Evolutionary conservation across 2,113 vertebrate species (phyloP), one percentile per base, ranked within the genome.

Genomic region (Nestor notabilis): DNA sequence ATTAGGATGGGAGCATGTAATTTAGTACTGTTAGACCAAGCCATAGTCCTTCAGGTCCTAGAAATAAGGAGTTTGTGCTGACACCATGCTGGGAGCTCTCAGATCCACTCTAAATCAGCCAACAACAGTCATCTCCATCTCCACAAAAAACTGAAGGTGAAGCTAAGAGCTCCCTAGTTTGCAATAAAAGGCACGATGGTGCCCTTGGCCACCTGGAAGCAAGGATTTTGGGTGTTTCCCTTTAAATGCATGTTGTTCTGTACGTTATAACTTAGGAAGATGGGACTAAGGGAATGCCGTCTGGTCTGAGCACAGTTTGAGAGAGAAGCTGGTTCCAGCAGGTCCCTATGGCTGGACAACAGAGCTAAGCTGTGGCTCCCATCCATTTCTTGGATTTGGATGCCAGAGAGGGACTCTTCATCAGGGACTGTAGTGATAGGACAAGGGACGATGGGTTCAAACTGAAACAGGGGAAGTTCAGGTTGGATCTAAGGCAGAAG

Each of bases 51-150:
- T 44, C 18, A 49, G 10, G 21, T 52, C 15, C 65, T 53, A 28
- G 50, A 18, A 70, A 8, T 7, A 31, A 28, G 71, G 35, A 56
- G 5, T 6, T 33, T 82, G 31, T 12, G 18, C 0, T 2, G 41
- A 33, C 60, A 27, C 11, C 33, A 47, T 21, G 29, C 13, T 20
- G 17, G 21, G 14, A 87, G 8, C 80, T 66, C 47, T 53, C 65
- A 60, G 16, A 69, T 61, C 31, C 35, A 5, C 39, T 65, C 55
- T 7, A 29, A 52, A 78, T 25, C 64, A 78, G 25, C 18, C 50
- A 61, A 23, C 24, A 88, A 7, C 5, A 21, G 28, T 25, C 41
- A 47, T 2, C 2, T 4, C 9, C 2, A 0, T 6, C 5, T 1
- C 8, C 24, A 25, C 8, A 27, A 56, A 52, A 4, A 91, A 20